Evolutionary conservation across 1,140 invertebrate genomes (phyloP), one percentile per base, ranked within the genome.

Genomic region (Subanguina moxae): DNA sequence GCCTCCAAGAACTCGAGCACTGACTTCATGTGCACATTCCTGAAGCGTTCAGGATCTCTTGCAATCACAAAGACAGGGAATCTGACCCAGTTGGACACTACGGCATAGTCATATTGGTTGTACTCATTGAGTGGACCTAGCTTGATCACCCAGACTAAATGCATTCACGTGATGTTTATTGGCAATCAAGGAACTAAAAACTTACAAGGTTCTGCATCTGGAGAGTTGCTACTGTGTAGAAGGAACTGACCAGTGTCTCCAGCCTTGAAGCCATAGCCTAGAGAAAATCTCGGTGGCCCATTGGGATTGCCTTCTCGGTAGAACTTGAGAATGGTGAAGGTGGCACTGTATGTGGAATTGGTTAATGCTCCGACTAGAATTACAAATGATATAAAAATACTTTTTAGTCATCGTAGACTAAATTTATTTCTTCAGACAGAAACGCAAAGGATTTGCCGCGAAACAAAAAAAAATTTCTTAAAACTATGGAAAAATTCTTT

Each of bases 31-130:
- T 81, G 80, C 11, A 62, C 48, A 19, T 67, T 73, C 28, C 68
- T 67, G 73, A 81, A 81, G 5, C 80, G 71, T 61, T 81, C 80
- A n/a, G 80, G 80, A 58, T 82, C 82, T 58, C 80, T 74, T 28
- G 80, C 80, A 72, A 82, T 83, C 13, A 82, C 80, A 56, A 82
- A 82, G 23, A 82, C 81, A 25, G 80, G 80, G 62, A 78, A 82
- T 42, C 81, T 69, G 30, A 81, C 79, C 80, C 80, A 80, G 48
- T 78, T 82, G 28, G 80, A 82, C 21, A 83, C 80, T 42, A 82
- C 77, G 42, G 73, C 78, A 64, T 82, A 82, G 61, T 82, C 80
- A 65, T 82, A 82, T 69, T 81, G 80, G 32, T 82, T 81, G 73
- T 82, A 82, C 63, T 82, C 80, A 48, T 82, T 82, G 13, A 82